Evolutionary conservation across 2,888 invertebrate species (phyloP), one percentile per base, ranked within the genome.

Genomic region (Priocnemis perturbator): DNA sequence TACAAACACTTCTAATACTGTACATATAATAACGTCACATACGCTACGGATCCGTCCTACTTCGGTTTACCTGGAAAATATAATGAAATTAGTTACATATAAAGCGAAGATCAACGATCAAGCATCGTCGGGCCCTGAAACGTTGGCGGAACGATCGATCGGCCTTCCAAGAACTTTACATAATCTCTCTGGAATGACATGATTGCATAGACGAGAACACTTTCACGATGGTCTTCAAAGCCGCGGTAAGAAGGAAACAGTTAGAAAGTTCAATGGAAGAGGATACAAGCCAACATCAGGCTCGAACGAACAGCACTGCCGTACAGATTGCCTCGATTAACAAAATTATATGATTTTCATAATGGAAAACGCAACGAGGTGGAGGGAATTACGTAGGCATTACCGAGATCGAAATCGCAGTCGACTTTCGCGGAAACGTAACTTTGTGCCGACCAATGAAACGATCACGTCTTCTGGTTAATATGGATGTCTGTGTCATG

Each of bases 211-310:
- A 14, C 17, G 50, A 50, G 17, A 11, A 14, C 3, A 21, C 55
- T 73, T 62, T 60, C 72, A 57, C 20, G 69, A 52, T 20, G 44
- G 60, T 67, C 60, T n/a, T 23, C 44, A 17, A n/a, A 9, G 44
- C 23, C 20, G 57, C 62, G 44, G 20, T 3, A 20, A 62, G 47
- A 26, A 20, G 19, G 20, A 20, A 50, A 53, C 20, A 48, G 64
- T 69, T 79, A 79, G 77, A 80, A 81, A 76, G 78, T 76, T 72
- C 52, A 45, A 69, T 67, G 64, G 73, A 71, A 69, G 62, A 67
- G 60, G 56, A 61, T 48, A 67, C 67, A 55, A 45, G 53, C 44
- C 37, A 21, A 60, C 67, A 71, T 60, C 50, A 14, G 50, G 50
- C 50, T n/a, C 66, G 60, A 59, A 45, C 69, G 70, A 62, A 48